phyloP scores from a whole-genome alignment of 2,113 vertebrate genomes.

The Gambusia affinis region DNA sequence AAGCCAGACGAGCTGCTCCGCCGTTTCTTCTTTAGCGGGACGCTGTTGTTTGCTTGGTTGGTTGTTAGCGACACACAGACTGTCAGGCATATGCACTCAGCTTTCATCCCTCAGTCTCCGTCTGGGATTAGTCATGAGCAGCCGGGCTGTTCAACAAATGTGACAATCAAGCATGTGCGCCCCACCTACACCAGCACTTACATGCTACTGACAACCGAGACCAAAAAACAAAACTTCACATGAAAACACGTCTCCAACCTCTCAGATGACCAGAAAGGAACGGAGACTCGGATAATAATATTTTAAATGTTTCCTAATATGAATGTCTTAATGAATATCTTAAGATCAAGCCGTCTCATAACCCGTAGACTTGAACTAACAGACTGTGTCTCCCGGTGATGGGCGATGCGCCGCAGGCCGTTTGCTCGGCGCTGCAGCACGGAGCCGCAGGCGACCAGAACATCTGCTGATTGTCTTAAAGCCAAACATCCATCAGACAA shows the following conservation, averaged over 20 bases:
- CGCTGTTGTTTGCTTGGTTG: constrained; percentile 8
- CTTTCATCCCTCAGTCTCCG: constrained; percentile 27
- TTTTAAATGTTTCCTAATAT: neutral
- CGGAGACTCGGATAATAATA: neutral
- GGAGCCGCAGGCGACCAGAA: constrained; percentile 50
- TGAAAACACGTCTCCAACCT: neutral
- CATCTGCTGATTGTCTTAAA: constrained; percentile 53
- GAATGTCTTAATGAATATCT: neutral
- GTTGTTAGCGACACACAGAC: constrained; percentile 50
- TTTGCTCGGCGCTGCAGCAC: neutral
- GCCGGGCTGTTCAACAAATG: constrained; percentile 30
- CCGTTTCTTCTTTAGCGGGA: constrained; percentile 41
- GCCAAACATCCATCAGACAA: constrained; percentile 31
- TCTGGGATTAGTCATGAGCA: constrained; percentile 34
- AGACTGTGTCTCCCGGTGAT: neutral
- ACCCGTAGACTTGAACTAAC: neutral
- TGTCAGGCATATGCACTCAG: constrained; percentile 42
- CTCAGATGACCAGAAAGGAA: neutral
- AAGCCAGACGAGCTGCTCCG: constrained; percentile 10
- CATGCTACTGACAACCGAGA: neutral
- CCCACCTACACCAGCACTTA: constrained; percentile 3
- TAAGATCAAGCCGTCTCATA: neutral
- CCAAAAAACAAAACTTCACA: neutral
- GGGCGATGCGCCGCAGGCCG: constrained; percentile 36
- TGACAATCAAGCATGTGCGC: neutral